Evolutionary conservation across 2,888 invertebrate species (phyloP).

Genomic region (Thera obeliscata): DNA sequence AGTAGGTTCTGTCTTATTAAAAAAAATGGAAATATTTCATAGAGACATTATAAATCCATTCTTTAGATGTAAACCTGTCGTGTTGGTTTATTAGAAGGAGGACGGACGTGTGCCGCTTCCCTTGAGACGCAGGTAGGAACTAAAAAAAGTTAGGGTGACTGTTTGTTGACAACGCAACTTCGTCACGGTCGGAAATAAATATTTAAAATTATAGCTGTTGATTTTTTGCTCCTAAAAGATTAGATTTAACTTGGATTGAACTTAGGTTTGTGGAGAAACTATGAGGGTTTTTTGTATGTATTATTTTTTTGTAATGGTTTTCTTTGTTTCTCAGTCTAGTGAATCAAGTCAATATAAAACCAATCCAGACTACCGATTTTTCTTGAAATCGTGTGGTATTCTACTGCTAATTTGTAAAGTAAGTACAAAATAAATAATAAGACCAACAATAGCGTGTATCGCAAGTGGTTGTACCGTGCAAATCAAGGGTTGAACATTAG

Average conservation of each 20-base stretch:
- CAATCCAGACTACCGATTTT: no score
- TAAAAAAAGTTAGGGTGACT: slow-evolving; percentile 67
- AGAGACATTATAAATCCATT: slow-evolving; percentile 48
- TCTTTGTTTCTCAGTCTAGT: not conserved
- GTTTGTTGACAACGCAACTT: slow-evolving; percentile 74
- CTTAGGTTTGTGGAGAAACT: no score
- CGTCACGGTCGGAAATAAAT: slow-evolving; percentile 57
- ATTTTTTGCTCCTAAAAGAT: slow-evolving; percentile 34
- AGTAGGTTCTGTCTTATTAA: no score
- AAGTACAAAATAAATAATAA: slow-evolving; percentile 18
- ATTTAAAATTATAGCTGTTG: slow-evolving; percentile 31
- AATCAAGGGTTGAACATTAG: slow-evolving; percentile 64
- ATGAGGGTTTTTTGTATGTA: no score
- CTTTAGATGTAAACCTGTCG: slow-evolving; percentile 60
- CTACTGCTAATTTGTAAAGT: not conserved
- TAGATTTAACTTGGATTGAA: slow-evolving; percentile 29
- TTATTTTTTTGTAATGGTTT: not conserved
- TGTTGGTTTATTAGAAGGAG: slow-evolving; percentile 73
- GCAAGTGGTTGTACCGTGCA: slow-evolving; percentile 46
- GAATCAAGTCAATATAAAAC: no score
- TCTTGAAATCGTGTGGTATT: not conserved
- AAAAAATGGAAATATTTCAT: slow-evolving; percentile 19
- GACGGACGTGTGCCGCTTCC: slow-evolving; percentile 63
- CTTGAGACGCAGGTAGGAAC: slow-evolving; percentile 60
- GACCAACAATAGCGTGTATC: slow-evolving; percentile 21